Conservation (phyloP, 2,113 vertebrate genomes). For the Podarcis muralis region DNA sequence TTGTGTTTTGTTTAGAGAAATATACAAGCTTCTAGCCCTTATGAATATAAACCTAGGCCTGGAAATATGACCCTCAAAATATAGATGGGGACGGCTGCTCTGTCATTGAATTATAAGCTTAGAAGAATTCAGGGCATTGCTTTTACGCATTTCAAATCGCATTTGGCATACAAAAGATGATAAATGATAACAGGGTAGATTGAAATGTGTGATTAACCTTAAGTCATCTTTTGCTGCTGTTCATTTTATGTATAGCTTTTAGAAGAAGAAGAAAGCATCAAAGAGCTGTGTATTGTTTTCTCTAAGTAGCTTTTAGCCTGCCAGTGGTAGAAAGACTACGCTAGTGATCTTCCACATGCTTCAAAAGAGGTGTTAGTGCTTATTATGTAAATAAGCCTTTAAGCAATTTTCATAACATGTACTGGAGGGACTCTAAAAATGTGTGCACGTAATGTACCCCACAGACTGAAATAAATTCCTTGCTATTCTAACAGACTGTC, state of each 20-base stretch:
- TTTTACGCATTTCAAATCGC: background rate
- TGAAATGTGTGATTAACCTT: conserved; percentile 3
- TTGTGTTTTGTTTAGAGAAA: too few species aligned
- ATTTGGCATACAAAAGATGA: background rate
- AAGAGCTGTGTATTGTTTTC: conserved; percentile 4
- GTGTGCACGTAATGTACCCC: conserved; percentile 47
- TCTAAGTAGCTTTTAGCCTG: conserved; percentile 44
- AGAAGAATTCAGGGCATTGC: background rate
- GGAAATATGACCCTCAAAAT: background rate
- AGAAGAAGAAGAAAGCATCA: background rate
- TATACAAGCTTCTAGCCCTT: background rate
- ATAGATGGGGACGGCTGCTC: background rate
- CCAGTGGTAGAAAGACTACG: conserved; percentile 21
- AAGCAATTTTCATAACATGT: conserved; percentile 58
- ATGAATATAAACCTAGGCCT: background rate
- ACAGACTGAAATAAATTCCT: conserved; percentile 33
- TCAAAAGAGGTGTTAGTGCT: conserved; percentile 34
- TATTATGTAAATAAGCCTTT: conserved; percentile 59
- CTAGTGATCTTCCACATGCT: conserved; percentile 37
- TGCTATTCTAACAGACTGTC: conserved; percentile 36
- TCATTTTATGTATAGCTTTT: conserved; percentile 36
- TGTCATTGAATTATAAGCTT: background rate
- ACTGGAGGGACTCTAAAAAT: conserved; percentile 44
- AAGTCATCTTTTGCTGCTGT: conserved; percentile 32
- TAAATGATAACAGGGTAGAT: conserved; percentile 8